phyloP scores from a whole-genome alignment of 2,888 invertebrate species.

The Drosophila kanekoi region DNA sequence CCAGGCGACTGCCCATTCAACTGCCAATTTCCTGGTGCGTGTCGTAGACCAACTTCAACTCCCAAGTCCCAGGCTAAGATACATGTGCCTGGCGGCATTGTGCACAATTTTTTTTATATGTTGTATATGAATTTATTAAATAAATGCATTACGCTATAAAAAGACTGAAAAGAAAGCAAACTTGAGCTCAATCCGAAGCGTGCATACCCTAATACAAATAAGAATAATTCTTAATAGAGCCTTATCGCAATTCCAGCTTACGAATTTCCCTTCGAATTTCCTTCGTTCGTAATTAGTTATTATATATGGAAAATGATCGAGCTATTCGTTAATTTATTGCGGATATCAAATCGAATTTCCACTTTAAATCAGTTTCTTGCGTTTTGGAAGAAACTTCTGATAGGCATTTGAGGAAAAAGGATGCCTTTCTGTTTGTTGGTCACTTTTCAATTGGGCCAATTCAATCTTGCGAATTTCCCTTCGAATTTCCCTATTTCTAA shows the following conservation, averaged over 20 bases:
- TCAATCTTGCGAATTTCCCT: neutral
- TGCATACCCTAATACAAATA: constrained; percentile 25
- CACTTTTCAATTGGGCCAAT: no score
- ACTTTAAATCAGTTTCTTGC: no score
- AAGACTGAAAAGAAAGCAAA: constrained; percentile 24
- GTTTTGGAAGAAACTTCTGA: no score
- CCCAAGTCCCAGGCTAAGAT: constrained; percentile 18
- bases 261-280: neutral
- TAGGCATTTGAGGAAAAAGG: no score
- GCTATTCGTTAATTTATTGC: no score
- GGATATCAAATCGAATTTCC: no score
- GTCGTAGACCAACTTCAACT: constrained; percentile 37
- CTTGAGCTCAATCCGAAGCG: neutral
- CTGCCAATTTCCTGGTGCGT: constrained; percentile 73
- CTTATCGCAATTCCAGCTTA: neutral
- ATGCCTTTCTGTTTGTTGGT: no score
- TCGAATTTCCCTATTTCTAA: neutral
- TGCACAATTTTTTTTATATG: constrained; percentile 52
- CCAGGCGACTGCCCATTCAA: constrained; percentile 55
- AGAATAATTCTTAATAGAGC: no score
- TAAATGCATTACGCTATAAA: constrained; percentile 75
- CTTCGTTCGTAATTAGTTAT: neutral
- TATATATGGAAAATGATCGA: no score
- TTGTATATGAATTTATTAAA: constrained; percentile 79
- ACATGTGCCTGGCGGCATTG: constrained; percentile 53